Percentiles rank a stretch among this genome's conserved stretches.
These are phyloP conservation scores for Sitophilus oryzae DNA, from an alignment of 1,140 invertebrate species.

Conservation along the genomic window DNA sequence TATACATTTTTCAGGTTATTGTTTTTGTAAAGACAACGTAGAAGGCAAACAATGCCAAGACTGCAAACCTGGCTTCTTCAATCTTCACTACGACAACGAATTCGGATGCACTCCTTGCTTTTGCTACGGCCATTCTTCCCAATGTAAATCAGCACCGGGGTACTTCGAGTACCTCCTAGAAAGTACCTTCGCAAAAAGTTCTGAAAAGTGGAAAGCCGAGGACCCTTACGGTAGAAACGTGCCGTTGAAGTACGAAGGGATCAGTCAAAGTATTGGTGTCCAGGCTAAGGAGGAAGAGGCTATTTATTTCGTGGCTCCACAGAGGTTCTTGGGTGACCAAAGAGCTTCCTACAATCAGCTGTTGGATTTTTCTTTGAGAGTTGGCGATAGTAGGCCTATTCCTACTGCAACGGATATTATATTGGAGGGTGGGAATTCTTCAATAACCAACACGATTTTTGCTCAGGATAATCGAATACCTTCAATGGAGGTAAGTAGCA, in stretches of 20 bases:
- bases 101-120: slow-evolving; percentile 98
- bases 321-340: slow-evolving; percentile 89
- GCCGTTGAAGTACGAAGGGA: slow-evolving; percentile 63
- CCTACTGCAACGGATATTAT: slow-evolving; percentile 77
- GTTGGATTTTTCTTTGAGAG: slow-evolving; percentile 79
- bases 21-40: slow-evolving; percentile 89
- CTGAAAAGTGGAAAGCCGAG: slow-evolving; percentile 79
- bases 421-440: slow-evolving; percentile 67
- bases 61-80: slow-evolving; percentile 95
- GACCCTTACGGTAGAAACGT: slow-evolving; percentile 55
- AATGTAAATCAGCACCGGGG: slow-evolving; percentile 78
- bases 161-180: slow-evolving; percentile 69
- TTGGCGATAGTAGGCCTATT: slow-evolving; percentile 68
- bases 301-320: slow-evolving; percentile 85
- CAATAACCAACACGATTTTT: slow-evolving; percentile 80
- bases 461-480: slow-evolving; percentile 85
- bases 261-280: slow-evolving; percentile 73
- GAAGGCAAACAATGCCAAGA: slow-evolving; percentile 88
- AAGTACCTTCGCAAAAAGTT: slow-evolving; percentile 73
- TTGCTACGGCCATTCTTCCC: slow-evolving; percentile 95
- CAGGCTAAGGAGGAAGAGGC: slow-evolving; percentile 64
- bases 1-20: too few relatives aligned
- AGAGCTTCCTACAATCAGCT: slow-evolving; percentile 91
- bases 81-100: slow-evolving; percentile 79
- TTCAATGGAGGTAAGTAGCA: slow-evolving; percentile 52